Evolutionary conservation across 37 sponge, comb jelly and placozoan genomes (phyloP).

Genomic region (Ephydatia muelleri): DNA sequence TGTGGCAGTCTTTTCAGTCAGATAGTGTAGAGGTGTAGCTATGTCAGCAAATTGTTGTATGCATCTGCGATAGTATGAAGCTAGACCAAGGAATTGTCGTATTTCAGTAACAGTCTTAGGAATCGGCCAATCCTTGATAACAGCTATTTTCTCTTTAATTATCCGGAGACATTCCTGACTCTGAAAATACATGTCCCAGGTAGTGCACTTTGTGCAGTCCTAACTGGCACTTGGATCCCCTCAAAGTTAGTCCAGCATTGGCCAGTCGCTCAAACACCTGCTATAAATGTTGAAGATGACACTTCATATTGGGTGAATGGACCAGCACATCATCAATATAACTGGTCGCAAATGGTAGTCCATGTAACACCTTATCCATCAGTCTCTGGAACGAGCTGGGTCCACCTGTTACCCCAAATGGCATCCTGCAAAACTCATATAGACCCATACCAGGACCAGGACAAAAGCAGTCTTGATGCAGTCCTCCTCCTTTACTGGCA

Average conservation of each 20-base stretch:
- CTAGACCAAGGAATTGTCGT: constrained; percentile 54
- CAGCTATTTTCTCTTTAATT: constrained; percentile 33
- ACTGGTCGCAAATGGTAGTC: constrained; percentile 42
- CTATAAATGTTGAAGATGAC: constrained; percentile 38
- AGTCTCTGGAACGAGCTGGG: constrained; percentile 60
- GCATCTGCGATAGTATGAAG: constrained; percentile 59
- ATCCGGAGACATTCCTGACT: constrained; percentile 59
- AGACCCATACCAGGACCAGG: constrained; percentile 67
- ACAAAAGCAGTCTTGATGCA: constrained; percentile 54
- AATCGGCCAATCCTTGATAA: constrained; percentile 39
- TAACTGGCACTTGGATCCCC: constrained; percentile 56
- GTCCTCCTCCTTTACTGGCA: constrained; percentile 60
- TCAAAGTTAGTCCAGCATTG: constrained; percentile 55
- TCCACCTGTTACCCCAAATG: constrained; percentile 55
- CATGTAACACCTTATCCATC: constrained; percentile 43
- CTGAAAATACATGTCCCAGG: constrained; percentile 55
- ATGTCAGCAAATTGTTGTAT: constrained; percentile 58
- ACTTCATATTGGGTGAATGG: constrained; percentile 15
- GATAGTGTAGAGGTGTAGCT: constrained; percentile 39
- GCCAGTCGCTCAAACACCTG: constrained; percentile 56
- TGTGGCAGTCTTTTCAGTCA: constrained; percentile 38
- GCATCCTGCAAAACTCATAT: constrained; percentile 49
- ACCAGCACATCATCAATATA: constrained; percentile 60
- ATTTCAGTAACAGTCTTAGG: constrained; percentile 23
- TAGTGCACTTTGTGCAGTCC: constrained; percentile 34